These are phyloP conservation scores for Amblyopsis hoosieri DNA, from an alignment of 2,797 vertebrate genomes.

Conservation along the genomic window DNA sequence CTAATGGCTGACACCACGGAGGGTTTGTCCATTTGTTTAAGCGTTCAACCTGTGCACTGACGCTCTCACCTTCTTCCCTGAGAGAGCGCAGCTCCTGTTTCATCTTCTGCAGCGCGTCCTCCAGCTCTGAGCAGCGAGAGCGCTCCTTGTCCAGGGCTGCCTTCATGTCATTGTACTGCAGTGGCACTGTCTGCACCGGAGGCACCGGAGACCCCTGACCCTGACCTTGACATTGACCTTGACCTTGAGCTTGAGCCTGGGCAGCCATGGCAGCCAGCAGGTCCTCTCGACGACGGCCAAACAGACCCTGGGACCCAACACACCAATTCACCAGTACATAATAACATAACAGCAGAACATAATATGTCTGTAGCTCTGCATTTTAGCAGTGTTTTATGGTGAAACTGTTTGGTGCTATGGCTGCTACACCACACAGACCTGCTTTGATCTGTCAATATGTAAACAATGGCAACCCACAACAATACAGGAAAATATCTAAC, in stretches of 20 bases:
- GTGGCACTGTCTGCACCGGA: slow-evolving; percentile 85
- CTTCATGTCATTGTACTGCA: slow-evolving; percentile 98
- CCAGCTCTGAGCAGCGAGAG: slow-evolving; percentile 89
- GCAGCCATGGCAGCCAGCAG: slow-evolving; percentile 85
- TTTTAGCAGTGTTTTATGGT: no score
- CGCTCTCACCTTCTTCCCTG: slow-evolving; percentile 89
- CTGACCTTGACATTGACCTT: slow-evolving; percentile 58
- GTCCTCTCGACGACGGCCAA: slow-evolving; percentile 96
- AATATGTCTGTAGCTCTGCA: no score
- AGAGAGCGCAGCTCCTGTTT: slow-evolving; percentile 91
- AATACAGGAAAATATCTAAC: no score
- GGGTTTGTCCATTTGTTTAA: no score
- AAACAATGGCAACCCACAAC: no score
- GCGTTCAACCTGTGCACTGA: not conserved
- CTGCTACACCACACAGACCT: no score
- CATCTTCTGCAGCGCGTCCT: slow-evolving; percentile 96
- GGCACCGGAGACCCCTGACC: slow-evolving; percentile 52
- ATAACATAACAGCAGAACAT: not conserved
- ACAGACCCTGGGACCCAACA: slow-evolving; percentile 87
- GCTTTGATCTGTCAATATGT: no score
- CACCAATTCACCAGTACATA: slow-evolving; percentile 44
- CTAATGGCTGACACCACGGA: no score
- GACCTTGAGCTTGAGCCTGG: slow-evolving; percentile 62
- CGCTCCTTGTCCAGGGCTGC: slow-evolving; percentile 95
- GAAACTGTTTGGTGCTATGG: no score